Evolutionary conservation across 2,797 vertebrate species (phyloP), one percentile per base, ranked within the genome.

Genomic region (Chanos chanos): DNA sequence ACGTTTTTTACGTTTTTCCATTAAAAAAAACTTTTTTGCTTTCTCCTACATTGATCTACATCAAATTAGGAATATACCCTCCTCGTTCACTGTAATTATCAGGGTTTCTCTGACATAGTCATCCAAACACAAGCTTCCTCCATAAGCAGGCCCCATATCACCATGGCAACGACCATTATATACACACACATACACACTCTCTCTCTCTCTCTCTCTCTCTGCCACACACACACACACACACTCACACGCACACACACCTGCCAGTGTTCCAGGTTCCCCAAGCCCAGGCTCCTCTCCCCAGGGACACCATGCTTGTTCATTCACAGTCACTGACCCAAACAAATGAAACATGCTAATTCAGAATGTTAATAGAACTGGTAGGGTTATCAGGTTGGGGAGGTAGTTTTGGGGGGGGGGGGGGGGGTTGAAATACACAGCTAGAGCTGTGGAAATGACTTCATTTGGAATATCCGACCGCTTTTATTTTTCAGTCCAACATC

Each of bases 241-340:
- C 44, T 59, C 15, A 1, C 70, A 76, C 76, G 76, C 85, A 86
- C 61, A 88, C 82, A 86, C 83, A 83, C 78, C 81, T 85, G 81
- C 77, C 77, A 74, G 80, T 75, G 80, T 70, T 70, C 68, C 10
- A 62, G 69, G 70, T 81, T 78, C 75, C 74, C 19, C 37, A 52
- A 13, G 21, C 39, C 58, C 63, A 25, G 50, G 33, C 39, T 65
- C n/a, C n/a, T n/a, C n/a, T n/a, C n/a, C 41, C 49, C 64, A 44
- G 43, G 56, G 15, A 57, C 39, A 44, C 41, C 43, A 55, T 13
- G 33, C 16, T 15, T 16, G 40, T 22, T 49, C 41, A 9, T 61
- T 50, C 57, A 52, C n/a, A 25, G 10, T 16, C 57, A 21, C 28
- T 63, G 60, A 54, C 50, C 60, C 50, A 44, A 45, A 62, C 54